Conservation (phyloP, 1,140 invertebrate species). For the Tachypleus tridentatus region DNA sequence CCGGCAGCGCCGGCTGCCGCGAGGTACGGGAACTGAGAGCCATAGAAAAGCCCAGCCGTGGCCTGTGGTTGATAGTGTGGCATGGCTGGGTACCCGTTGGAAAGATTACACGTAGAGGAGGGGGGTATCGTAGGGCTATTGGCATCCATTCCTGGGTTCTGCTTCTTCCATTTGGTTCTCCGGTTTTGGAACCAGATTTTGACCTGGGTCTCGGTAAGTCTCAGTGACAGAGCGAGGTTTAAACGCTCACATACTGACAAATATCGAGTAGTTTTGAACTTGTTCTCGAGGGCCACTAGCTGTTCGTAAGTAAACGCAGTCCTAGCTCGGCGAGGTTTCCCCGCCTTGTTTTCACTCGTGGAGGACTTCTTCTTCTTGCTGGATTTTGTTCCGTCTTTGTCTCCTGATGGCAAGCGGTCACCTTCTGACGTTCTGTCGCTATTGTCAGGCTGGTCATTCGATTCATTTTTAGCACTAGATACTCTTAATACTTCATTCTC, state of each 20-base stretch:
- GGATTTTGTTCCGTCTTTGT: neutral
- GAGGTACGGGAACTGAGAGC: conserved; percentile 24
- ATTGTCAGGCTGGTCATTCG: no score
- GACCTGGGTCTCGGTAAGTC: conserved; percentile 90
- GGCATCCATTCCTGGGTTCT: conserved; percentile 95
- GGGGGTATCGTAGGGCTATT: no score
- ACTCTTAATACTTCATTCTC: no score
- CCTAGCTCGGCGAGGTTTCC: conserved; percentile 73
- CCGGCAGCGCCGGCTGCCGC: conserved; percentile 12
- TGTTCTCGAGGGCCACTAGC: conserved; percentile 93
- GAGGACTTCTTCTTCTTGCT: conserved; percentile 21
- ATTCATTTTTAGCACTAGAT: no score
- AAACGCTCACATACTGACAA: conserved; percentile 93
- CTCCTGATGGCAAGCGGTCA: no score
- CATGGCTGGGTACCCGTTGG: conserved; percentile 13
- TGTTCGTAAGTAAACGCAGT: conserved; percentile 99
- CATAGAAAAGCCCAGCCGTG: conserved; percentile 23
- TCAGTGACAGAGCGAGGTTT: conserved; percentile 84
- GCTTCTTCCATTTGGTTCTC: conserved; percentile 98
- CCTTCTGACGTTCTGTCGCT: no score
- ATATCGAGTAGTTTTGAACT: conserved; percentile 94
- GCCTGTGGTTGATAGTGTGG: conserved; percentile 8
- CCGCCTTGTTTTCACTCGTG: no score
- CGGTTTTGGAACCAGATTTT: conserved; percentile 93
- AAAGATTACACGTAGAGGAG: conserved; percentile 3